phyloP scores from a whole-genome alignment of 2,797 vertebrate species.

The Threskiornis aethiopicus region DNA sequence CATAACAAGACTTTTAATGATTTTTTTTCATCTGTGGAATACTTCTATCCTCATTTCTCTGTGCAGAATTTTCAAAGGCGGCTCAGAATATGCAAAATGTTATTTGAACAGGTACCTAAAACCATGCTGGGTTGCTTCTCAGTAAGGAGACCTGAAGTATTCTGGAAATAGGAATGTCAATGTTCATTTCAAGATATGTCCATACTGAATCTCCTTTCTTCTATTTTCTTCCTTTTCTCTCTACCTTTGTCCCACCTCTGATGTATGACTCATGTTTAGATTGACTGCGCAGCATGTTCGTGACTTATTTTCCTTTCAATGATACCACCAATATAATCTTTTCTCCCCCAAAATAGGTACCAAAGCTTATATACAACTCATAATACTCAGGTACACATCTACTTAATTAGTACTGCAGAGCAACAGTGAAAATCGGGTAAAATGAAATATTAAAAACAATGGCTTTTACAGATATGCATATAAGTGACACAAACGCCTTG shows the following conservation, averaged over 20 bases:
- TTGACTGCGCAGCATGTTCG: background rate
- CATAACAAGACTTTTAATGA: background rate
- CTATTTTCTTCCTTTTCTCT: background rate
- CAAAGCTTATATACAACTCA: background rate
- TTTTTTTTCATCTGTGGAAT: background rate
- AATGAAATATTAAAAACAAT: background rate
- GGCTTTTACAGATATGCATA: background rate
- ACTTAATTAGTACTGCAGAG: background rate
- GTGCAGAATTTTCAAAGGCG: background rate
- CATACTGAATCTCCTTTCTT: background rate
- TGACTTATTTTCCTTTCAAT: background rate
- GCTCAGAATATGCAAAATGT: background rate
- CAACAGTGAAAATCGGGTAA: background rate
- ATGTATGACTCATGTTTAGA: background rate
- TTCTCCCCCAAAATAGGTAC: background rate
- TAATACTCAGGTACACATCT: fast-evolving
- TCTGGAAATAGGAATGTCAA: background rate
- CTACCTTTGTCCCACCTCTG: background rate
- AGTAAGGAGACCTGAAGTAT: background rate
- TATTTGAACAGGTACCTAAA: background rate
- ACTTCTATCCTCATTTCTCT: background rate
- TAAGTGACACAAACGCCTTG: background rate
- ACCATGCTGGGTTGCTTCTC: background rate
- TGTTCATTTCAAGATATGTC: background rate
- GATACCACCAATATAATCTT: background rate